These are phyloP conservation scores for Eolophus roseicapilla DNA, from an alignment of 2,113 vertebrate species.

Conservation along the genomic window DNA sequence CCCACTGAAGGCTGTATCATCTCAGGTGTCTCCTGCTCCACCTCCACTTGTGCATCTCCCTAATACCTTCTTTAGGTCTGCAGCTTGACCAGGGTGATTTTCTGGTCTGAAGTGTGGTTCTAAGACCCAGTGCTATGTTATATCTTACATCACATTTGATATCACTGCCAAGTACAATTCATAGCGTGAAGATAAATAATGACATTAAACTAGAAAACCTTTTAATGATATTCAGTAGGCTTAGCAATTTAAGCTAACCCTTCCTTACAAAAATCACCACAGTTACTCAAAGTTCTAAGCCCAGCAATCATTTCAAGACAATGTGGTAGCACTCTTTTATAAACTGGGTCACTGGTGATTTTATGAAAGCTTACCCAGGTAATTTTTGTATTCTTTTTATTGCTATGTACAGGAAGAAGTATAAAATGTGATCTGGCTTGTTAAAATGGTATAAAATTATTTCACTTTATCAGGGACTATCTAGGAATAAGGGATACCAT, in stretches of 20 bases:
- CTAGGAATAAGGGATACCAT: background rate
- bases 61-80: background rate
- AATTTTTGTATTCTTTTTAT: background rate
- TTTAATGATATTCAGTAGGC: background rate
- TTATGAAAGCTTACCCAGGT: background rate
- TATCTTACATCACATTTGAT: background rate
- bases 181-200: background rate
- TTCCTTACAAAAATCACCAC: background rate
- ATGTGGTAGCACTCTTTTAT: background rate
- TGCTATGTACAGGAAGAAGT: background rate
- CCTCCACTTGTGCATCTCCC: background rate
- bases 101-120: background rate
- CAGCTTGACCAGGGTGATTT: background rate
- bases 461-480: background rate
- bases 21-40: background rate
- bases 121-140: background rate
- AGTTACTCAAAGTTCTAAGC: background rate
- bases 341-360: slow-evolving; percentile 7
- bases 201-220: background rate
- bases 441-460: background rate
- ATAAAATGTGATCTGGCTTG: background rate
- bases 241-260: background rate
- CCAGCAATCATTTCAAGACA: background rate
- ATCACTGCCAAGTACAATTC: background rate
- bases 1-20: background rate